A percentile compares a stretch with the other conserved stretches of the same genome.
phyloP scores from a whole-genome alignment of 2,888 invertebrate genomes.

The Eupithecia subumbrata region DNA sequence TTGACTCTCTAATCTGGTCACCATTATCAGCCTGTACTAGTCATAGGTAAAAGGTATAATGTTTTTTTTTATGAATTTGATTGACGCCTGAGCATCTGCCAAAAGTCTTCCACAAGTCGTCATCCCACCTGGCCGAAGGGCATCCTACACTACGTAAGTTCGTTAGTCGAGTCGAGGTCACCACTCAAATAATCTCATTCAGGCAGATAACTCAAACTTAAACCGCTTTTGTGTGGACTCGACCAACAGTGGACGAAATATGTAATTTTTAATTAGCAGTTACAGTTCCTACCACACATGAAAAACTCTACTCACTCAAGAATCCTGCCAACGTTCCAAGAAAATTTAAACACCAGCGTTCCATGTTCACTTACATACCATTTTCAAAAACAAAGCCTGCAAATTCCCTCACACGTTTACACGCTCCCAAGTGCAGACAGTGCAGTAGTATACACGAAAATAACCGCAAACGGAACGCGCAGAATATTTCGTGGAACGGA shows the following conservation, averaged over 20 bases:
- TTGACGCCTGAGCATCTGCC: too few species aligned
- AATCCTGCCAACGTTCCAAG: not conserved
- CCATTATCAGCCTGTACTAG: too few species aligned
- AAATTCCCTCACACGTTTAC: conserved; percentile 51
- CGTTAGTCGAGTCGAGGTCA: not conserved
- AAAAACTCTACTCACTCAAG: not conserved
- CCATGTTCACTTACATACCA: conserved; percentile 51
- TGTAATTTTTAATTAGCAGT: not conserved
- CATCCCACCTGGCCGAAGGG: not conserved
- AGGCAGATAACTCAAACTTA: not conserved
- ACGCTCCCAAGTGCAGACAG: conserved; percentile 59
- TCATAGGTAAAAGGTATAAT: too few species aligned
- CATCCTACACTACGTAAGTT: not conserved
- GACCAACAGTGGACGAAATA: not conserved
- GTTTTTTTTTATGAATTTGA: too few species aligned
- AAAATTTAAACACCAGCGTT: conserved; percentile 39
- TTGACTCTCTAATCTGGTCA: not conserved
- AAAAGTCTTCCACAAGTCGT: too few species aligned
- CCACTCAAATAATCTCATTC: not conserved
- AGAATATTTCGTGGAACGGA: conserved; percentile 45
- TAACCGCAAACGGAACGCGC: conserved; percentile 52
- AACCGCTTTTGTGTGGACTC: not conserved
- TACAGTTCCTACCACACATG: not conserved
- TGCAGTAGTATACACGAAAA: conserved; percentile 56
- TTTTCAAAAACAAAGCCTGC: conserved; percentile 63